Percentiles rank a stretch among this genome's conserved stretches.
These are phyloP conservation scores for Rhagium mordax DNA, from an alignment of 2,888 invertebrate species.

Conservation along the genomic window DNA sequence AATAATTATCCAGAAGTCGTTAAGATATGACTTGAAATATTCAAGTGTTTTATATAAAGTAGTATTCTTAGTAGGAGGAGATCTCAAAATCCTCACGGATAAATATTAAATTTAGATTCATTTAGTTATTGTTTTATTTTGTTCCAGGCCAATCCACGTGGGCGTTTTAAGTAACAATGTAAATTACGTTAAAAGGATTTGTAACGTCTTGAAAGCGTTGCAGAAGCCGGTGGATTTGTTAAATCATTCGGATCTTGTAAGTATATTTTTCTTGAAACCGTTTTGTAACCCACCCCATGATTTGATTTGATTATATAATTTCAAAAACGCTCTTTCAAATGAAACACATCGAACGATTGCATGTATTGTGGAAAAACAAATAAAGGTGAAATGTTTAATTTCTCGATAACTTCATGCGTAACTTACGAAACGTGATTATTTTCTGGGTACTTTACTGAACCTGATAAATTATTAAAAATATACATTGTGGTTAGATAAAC, in stretches of 20 bases:
- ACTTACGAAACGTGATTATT: not conserved
- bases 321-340: no score
- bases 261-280: constrained; percentile 43
- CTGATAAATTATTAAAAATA: not conserved
- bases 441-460: not conserved
- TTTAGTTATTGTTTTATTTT: constrained; percentile 3
- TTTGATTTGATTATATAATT: no score
- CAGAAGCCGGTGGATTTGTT: constrained; percentile 52
- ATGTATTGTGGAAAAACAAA: no score
- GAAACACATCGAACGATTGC: no score
- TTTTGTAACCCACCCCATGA: no score
- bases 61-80: no score
- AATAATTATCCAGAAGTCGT: no score
- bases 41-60: no score
- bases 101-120: not conserved
- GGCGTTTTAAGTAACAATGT: constrained; percentile 55
- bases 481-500: not conserved
- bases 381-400: no score
- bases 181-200: constrained; percentile 52
- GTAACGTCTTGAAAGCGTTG: constrained; percentile 53
- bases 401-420: not conserved
- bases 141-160: constrained; percentile 59
- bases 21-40: no score
- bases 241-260: constrained; percentile 58
- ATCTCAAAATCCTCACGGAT: no score